Evolutionary conservation across 2,888 invertebrate species (phyloP).

Genomic region (Phyto melanocephala): DNA sequence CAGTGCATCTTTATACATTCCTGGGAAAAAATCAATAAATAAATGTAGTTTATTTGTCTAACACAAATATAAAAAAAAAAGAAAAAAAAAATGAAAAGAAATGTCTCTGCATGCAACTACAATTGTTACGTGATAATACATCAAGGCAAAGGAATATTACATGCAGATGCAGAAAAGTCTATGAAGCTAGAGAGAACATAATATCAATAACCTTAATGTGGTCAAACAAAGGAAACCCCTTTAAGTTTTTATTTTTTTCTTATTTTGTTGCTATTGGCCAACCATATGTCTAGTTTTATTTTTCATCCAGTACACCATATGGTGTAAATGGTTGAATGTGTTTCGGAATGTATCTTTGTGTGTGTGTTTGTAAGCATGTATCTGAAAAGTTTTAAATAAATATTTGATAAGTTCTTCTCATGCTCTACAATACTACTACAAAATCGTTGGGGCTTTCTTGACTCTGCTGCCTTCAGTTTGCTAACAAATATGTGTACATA

Average conservation of each 20-base stretch:
- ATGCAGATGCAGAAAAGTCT: not conserved
- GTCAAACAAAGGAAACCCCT: conserved; percentile 30
- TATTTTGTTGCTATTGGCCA: not conserved
- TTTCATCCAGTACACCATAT: not conserved
- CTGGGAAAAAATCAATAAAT: not conserved
- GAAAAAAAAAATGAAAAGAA: not conserved
- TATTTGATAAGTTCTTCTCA: conserved; percentile 49
- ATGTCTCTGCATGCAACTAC: not conserved
- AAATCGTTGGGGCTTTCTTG: not conserved
- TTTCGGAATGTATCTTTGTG: no score
- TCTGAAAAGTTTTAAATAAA: conserved; percentile 46
- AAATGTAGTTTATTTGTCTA: conserved; percentile 4
- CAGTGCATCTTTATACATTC: not conserved
- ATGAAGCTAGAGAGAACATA: not conserved
- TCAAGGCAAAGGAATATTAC: not conserved
- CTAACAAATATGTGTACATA: not conserved
- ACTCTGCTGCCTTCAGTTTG: not conserved
- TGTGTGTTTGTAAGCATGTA: not conserved
- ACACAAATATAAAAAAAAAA: not conserved
- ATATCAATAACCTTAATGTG: conserved; percentile 56
- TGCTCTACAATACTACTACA: conserved; percentile 18
- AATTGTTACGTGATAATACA: not conserved
- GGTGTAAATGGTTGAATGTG: not conserved
- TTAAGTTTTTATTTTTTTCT: not conserved
- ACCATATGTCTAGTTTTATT: conserved; percentile 38